Evolutionary conservation across 2,888 invertebrate genomes (phyloP), one percentile per base, ranked within the genome.

Genomic region (Scaptomyza tumidula): DNA sequence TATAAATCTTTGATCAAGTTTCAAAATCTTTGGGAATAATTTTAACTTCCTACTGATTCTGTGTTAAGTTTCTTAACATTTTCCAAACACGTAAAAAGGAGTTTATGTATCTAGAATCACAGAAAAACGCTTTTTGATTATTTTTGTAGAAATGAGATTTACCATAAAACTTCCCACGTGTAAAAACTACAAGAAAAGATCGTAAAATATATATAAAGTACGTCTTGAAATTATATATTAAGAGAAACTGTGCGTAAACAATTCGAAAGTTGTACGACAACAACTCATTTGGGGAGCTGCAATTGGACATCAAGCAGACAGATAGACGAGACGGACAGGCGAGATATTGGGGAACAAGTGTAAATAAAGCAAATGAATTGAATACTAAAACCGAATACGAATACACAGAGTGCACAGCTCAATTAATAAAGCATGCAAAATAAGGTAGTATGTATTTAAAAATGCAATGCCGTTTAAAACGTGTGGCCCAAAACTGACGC

Each of bases 361-460:
- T 46, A 65, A 50, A 55, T 46, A 65, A 50, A 55, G 63, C 57
- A 70, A 77, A 68, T 67, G 50, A 66, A 71, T 49, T 45, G 29
- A 41, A 65, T 59, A 33, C 39, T 3, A 41, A 14, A 16, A 39
- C 6, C 33, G 33, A 35, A 37, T n/a, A 37, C 60, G 39, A 61
- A 43, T 54, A 24, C 24, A n/a, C n/a, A n/a, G 24, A 24, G 3
- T 24, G 24, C 24, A 24, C 24, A 24, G n/a, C 72, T 73, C 80
- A 82, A 86, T 86, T 86, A 85, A 85, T 83, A 69, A 78, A 68
- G 75, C 72, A 85, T 80, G 80, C 78, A 71, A 83, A 80, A 66
- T 59, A 11, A 10, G 49, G 11, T 6, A 19, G 19, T 24, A 24
- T 24, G 24, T 24, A 24, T 24, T 24, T 24, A 24, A 24, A 24